These are phyloP conservation scores for Spicauda simplicius DNA, from an alignment of 2,888 invertebrate species.

Conservation along the genomic window DNA sequence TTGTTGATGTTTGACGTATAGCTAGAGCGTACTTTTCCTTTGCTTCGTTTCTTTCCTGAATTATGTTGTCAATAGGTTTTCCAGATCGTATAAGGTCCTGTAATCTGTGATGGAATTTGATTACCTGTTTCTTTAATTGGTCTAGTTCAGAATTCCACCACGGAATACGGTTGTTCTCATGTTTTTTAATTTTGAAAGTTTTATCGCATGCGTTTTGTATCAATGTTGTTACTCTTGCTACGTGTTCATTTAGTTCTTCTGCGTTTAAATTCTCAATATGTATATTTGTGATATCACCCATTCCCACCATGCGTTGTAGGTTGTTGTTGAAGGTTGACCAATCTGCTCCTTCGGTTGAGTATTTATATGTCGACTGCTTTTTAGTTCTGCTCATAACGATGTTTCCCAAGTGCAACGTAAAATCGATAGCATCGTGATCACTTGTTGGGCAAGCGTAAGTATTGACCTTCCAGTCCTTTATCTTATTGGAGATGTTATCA, in stretches of 20 bases:
- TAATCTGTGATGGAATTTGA: background rate
- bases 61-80: background rate
- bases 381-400: background rate
- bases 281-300: too few species aligned
- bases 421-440: background rate
- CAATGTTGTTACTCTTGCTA: too few species aligned
- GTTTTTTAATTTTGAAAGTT: background rate
- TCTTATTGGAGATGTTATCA: background rate
- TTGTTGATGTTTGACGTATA: background rate
- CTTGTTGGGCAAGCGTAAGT: background rate
- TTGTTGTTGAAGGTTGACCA: background rate
- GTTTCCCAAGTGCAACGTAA: background rate
- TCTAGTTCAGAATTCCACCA: background rate
- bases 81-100: background rate
- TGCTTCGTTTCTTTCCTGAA: background rate
- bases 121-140: constrained; percentile 1
- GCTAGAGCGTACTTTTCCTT: background rate
- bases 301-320: background rate
- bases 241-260: background rate
- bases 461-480: background rate
- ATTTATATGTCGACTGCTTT: background rate
- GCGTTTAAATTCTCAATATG: background rate
- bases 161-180: background rate
- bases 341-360: background rate
- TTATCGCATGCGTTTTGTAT: background rate